Conservation (phyloP, 2,113 vertebrate genomes). For the Gnathonemus longibarbis region DNA sequence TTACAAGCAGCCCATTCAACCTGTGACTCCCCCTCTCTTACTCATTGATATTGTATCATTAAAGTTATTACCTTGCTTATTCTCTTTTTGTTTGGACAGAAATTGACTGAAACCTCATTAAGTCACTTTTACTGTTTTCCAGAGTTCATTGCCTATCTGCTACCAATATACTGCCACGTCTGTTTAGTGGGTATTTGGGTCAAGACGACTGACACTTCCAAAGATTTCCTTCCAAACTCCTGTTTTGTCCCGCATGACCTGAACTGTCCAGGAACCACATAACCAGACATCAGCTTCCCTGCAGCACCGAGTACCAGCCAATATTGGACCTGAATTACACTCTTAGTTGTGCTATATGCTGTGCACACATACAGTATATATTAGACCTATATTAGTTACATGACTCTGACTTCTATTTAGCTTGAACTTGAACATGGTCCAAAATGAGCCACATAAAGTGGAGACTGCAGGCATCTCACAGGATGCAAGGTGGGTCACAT, state of each 20-base stretch:
- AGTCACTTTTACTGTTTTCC: neutral
- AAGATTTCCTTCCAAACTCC: neutral
- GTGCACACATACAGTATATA: neutral
- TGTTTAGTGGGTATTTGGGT: neutral
- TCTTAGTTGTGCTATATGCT: neutral
- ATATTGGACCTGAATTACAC: neutral
- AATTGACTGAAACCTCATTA: neutral
- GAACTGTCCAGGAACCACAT: neutral
- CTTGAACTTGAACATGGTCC: neutral
- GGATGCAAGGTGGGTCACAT: neutral
- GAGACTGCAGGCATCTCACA: neutral
- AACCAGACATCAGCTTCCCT: neutral
- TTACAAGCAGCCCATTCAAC: neutral
- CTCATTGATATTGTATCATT: neutral
- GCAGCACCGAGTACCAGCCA: neutral
- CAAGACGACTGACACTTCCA: neutral
- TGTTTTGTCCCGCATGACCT: neutral
- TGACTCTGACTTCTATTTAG: neutral
- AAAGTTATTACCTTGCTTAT: neutral
- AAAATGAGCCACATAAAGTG: neutral
- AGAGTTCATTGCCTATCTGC: neutral
- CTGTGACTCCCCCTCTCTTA: neutral
- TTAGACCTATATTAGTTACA: neutral
- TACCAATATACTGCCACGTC: neutral
- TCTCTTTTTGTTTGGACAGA: neutral